Evolutionary conservation across 1,140 invertebrate species (phyloP).

Genomic region (Hyles euphorbiae): DNA sequence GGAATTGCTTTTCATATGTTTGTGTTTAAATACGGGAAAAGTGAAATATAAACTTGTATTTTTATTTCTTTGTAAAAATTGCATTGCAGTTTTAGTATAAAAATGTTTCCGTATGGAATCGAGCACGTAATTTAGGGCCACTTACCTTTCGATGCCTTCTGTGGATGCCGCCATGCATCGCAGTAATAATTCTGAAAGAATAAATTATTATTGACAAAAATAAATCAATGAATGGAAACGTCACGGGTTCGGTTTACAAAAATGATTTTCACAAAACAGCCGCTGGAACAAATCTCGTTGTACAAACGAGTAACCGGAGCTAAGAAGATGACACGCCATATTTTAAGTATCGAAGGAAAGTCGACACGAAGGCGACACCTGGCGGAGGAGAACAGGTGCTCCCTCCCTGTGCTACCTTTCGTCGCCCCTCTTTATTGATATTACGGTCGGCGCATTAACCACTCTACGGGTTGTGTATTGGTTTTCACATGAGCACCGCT

Average conservation of each 20-base stretch:
- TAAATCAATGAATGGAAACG: neutral
- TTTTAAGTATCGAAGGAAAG: slow-evolving; percentile 64
- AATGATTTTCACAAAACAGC: slow-evolving; percentile 39
- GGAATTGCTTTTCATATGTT: neutral
- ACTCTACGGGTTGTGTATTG: slow-evolving; percentile 61
- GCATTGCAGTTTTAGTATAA: no score
- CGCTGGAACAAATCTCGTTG: slow-evolving; percentile 41
- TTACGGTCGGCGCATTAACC: slow-evolving; percentile 66
- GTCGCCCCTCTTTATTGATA: slow-evolving; percentile 62
- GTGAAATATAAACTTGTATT: neutral
- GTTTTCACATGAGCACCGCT: slow-evolving; percentile 46
- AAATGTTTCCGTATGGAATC: no score
- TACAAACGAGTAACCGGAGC: slow-evolving; percentile 61
- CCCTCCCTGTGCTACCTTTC: slow-evolving; percentile 31
- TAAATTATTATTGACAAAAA: neutral
- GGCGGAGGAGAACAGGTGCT: slow-evolving; percentile 37
- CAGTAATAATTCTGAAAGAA: no score
- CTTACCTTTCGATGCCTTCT: no score
- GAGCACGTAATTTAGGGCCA: no score
- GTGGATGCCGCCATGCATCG: no score
- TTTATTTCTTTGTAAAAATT: no score
- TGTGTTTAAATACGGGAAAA: neutral
- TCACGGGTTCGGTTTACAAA: slow-evolving; percentile 23
- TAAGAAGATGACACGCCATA: slow-evolving; percentile 63
- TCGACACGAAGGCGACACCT: slow-evolving; percentile 53